phyloP scores from a whole-genome alignment of 2,797 vertebrate species.

The Xyrichtys novacula region DNA sequence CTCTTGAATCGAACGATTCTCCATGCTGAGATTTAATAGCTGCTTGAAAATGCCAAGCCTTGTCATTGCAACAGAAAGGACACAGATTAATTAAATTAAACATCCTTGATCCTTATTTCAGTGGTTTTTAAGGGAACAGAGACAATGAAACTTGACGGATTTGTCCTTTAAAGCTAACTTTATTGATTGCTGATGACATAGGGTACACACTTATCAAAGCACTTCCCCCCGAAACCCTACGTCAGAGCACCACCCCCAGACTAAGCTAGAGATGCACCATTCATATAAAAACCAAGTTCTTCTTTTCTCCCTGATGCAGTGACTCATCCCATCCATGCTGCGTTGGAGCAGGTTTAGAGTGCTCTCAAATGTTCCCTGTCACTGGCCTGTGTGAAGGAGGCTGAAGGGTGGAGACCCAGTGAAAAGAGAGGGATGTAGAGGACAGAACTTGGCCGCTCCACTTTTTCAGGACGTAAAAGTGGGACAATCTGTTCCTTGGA shows the following conservation, averaged over 20 bases:
- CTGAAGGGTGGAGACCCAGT: slow-evolving; percentile 74
- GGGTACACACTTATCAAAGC: slow-evolving; percentile 5
- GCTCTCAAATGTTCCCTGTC: slow-evolving; percentile 48
- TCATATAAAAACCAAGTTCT: slow-evolving; percentile 48
- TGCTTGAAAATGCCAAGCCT: slow-evolving; percentile 24
- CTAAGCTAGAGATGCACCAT: slow-evolving; percentile 50
- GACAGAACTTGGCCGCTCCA: slow-evolving; percentile 86
- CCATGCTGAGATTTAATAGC: slow-evolving; percentile 48
- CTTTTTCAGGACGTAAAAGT: slow-evolving; percentile 86
- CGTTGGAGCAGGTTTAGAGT: slow-evolving; percentile 32
- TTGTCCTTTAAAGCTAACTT: background rate
- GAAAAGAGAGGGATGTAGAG: slow-evolving; percentile 78
- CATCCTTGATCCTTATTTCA: background rate
- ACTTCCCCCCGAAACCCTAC: slow-evolving; percentile 36
- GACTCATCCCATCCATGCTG: slow-evolving; percentile 55
- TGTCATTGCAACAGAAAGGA: slow-evolving; percentile 5
- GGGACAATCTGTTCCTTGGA: slow-evolving; percentile 91
- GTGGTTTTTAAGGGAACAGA: slow-evolving; percentile 1
- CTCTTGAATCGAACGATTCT: slow-evolving; percentile 35
- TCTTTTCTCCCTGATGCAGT: slow-evolving; percentile 29
- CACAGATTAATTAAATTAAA: slow-evolving; percentile 9
- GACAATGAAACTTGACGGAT: background rate
- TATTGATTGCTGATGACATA: slow-evolving; percentile 1
- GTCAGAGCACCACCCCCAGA: slow-evolving; percentile 52
- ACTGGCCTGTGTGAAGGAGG: slow-evolving; percentile 46